Conservation (phyloP, 2,113 vertebrate species). For the Hippolais icterina region DNA sequence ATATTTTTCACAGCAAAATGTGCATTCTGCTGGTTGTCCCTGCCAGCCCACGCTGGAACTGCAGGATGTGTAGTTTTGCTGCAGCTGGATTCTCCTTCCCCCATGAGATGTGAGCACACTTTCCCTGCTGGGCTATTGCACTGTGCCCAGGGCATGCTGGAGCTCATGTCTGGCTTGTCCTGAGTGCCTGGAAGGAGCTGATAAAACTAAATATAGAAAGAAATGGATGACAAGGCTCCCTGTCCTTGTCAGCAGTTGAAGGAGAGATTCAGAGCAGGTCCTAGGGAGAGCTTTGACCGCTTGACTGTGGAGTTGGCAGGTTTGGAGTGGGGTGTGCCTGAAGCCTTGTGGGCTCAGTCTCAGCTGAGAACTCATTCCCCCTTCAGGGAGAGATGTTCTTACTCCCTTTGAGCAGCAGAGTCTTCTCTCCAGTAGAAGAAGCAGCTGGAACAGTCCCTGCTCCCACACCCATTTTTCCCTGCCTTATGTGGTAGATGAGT, state of each 20-base stretch:
- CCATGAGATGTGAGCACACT: not conserved
- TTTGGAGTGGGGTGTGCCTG: not conserved
- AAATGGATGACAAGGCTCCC: not conserved
- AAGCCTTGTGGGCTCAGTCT: not conserved
- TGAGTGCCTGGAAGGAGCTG: not conserved
- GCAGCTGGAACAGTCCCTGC: not conserved
- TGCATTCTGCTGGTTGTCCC: not conserved
- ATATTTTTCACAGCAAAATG: not conserved
- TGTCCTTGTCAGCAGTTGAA: not conserved
- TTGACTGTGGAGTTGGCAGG: rapidly evolving
- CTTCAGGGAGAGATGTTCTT: not conserved
- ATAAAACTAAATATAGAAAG: not conserved
- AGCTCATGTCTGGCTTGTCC: not conserved
- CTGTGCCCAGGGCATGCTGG: not conserved
- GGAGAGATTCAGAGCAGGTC: not conserved
- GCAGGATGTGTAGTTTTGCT: not conserved
- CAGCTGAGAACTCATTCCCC: not conserved
- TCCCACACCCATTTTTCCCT: not conserved
- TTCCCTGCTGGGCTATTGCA: not conserved
- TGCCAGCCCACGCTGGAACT: not conserved
- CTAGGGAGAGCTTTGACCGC: not conserved
- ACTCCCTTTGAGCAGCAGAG: not conserved
- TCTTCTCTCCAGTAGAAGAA: not conserved
- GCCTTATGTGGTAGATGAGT: too few relatives aligned
- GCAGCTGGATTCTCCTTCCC: not conserved